These are phyloP conservation scores for Baronia brevicornis DNA, from an alignment of 2,888 invertebrate genomes.

Conservation along the genomic window DNA sequence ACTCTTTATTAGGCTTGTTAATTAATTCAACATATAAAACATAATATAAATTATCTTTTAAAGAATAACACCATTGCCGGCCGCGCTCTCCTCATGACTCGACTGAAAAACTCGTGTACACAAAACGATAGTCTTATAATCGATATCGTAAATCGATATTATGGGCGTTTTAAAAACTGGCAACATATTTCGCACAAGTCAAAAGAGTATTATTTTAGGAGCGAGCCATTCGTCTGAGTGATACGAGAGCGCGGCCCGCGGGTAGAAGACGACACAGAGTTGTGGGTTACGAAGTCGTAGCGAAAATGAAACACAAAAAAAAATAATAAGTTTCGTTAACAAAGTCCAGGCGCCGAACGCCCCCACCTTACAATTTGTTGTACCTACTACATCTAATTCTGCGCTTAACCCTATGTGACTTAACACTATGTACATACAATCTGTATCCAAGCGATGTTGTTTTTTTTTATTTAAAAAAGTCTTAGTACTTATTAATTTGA, in stretches of 20 bases:
- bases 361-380: slow-evolving; percentile 67
- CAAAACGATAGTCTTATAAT: too few species aligned
- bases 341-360: slow-evolving; percentile 29
- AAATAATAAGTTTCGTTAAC: slow-evolving; percentile 18
- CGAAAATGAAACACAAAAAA: slow-evolving; percentile 21
- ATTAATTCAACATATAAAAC: slow-evolving; percentile 70
- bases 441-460: slow-evolving; percentile 63
- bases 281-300: slow-evolving; percentile 40
- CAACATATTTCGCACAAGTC: too few species aligned
- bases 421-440: slow-evolving; percentile 71
- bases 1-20: slow-evolving; percentile 75
- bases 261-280: slow-evolving; percentile 26
- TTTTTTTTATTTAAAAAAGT: slow-evolving; percentile 58
- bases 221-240: too few species aligned
- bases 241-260: slow-evolving; percentile 12
- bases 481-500: slow-evolving; percentile 73
- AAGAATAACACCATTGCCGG: slow-evolving; percentile 61
- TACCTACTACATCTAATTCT: slow-evolving; percentile 73
- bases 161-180: slow-evolving; percentile 1
- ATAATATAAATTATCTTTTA: slow-evolving; percentile 69
- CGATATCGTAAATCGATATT: slow-evolving; percentile 8
- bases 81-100: slow-evolving; percentile 29
- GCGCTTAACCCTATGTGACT: slow-evolving; percentile 61
- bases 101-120: too few species aligned
- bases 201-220: too few species aligned